Conservation (phyloP, 1,140 invertebrate genomes). For the Carcinoscorpius rotundicauda region DNA sequence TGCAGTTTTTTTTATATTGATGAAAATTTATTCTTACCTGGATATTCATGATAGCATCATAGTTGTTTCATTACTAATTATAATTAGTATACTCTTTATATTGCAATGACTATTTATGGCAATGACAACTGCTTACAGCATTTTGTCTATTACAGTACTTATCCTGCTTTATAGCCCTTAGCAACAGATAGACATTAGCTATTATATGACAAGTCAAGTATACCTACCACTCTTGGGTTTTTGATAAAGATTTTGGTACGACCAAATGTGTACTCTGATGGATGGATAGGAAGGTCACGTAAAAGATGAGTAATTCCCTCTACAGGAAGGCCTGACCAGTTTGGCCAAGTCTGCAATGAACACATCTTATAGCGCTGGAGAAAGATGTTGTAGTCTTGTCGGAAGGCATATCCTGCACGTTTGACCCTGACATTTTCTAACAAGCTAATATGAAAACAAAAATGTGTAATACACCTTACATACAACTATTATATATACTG, state of each 20-base stretch:
- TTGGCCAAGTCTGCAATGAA: slow-evolving; percentile 69
- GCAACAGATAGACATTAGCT: no score
- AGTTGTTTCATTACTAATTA: no score
- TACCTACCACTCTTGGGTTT: slow-evolving; percentile 55
- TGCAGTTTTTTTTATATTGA: no score
- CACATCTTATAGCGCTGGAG: slow-evolving; percentile 61
- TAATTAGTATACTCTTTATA: no score
- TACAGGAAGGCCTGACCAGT: slow-evolving; percentile 53
- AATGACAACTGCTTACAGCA: no score
- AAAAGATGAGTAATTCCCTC: slow-evolving; percentile 66
- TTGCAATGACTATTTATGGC: no score
- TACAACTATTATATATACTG: no score
- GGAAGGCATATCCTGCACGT: slow-evolving; percentile 72
- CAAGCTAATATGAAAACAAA: slow-evolving; percentile 36
- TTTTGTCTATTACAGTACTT: no score
- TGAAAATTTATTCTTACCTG: no score
- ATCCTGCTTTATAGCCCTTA: no score
- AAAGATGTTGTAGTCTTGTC: slow-evolving; percentile 68
- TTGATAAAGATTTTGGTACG: slow-evolving; percentile 86
- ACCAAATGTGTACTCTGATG: slow-evolving; percentile 71
- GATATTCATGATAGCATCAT: no score
- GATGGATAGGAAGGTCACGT: slow-evolving; percentile 47
- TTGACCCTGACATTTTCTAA: slow-evolving; percentile 77
- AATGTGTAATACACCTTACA: background rate
- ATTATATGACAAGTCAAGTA: background rate